Evolutionary conservation across 1,140 invertebrate species (phyloP), one percentile per base, ranked within the genome.

Genomic region (Neomicropteryx cornuta): DNA sequence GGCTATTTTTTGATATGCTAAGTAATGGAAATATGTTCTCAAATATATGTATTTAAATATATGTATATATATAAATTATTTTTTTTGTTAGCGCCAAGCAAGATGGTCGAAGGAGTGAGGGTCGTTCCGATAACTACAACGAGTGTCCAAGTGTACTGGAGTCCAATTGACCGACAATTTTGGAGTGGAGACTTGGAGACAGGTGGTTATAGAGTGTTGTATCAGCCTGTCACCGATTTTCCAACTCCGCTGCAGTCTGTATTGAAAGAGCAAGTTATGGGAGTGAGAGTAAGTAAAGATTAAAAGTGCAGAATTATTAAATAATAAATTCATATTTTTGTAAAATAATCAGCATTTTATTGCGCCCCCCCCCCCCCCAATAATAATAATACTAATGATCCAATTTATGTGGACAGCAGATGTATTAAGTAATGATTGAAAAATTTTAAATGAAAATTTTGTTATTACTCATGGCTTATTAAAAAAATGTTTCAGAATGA

Each of bases 101-200:
- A 77, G 44, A 77, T 79, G 6, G 89, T 96, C 4, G 71, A 72
- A 16, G 78, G 81, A 32, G 67, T 97, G 2, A 81, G 81, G 68
- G 90, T 94, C 2, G 82, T 90, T 17, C 90, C 93, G 2, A 88
- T 95, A 36, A 96, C 93, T 3, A 88, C 88, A 8, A 87, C 81
- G 14, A 89, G 85, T 61, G 82, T 92, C n/a, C 74, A 84, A 51
- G 87, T 92, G 30, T 78, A 82, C 40, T 92, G 88, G 88, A 66
- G 75, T 41, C 68, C 81, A 3, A 71, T 93, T 16, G 74, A 81
- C 37, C 76, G 83, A 36, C 66, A 72, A 31, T 73, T 77, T 53
- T 95, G 91, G 90, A 93, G 88, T 61, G 89, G 90, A 0, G 89
- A 93, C 67, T 68, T 79, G 8, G 72, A 76, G 47, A 87, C 85